These are phyloP conservation scores for Thaleichthys pacificus DNA, from an alignment of 2,797 vertebrate genomes.

Conservation along the genomic window DNA sequence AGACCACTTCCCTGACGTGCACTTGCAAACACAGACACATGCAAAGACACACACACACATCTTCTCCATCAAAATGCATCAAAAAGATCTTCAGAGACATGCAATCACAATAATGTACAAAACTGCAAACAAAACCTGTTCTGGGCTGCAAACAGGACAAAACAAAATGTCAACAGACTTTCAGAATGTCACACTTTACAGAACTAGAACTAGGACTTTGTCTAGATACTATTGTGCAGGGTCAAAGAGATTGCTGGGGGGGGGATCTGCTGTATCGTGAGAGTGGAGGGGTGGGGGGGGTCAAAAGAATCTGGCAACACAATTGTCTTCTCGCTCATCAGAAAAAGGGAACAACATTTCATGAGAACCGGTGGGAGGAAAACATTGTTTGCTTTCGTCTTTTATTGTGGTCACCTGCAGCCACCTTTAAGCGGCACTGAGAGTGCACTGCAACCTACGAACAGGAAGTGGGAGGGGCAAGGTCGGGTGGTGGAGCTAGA, in stretches of 20 bases:
- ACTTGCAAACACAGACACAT: neutral
- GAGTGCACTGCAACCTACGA: slow-evolving; percentile 45
- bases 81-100: too few species aligned
- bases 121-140: too few species aligned
- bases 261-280: too few species aligned
- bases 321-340: neutral
- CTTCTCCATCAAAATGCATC: neutral
- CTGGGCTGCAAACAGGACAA: too few species aligned
- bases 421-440: slow-evolving; percentile 47
- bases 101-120: too few species aligned
- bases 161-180: too few species aligned
- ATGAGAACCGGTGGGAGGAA: slow-evolving; percentile 49
- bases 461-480: slow-evolving; percentile 72
- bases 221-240: too few species aligned
- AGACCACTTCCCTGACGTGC: too few species aligned
- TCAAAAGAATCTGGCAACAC: neutral
- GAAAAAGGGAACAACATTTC: slow-evolving; percentile 48
- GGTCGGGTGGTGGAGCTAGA: neutral
- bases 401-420: slow-evolving; percentile 69
- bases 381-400: slow-evolving; percentile 50
- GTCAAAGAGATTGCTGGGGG: too few species aligned
- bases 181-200: too few species aligned
- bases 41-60: slow-evolving; percentile 12
- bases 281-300: neutral
- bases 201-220: too few species aligned